These are phyloP conservation scores for Cylas formicarius DNA, from an alignment of 1,140 invertebrate genomes.

Conservation along the genomic window DNA sequence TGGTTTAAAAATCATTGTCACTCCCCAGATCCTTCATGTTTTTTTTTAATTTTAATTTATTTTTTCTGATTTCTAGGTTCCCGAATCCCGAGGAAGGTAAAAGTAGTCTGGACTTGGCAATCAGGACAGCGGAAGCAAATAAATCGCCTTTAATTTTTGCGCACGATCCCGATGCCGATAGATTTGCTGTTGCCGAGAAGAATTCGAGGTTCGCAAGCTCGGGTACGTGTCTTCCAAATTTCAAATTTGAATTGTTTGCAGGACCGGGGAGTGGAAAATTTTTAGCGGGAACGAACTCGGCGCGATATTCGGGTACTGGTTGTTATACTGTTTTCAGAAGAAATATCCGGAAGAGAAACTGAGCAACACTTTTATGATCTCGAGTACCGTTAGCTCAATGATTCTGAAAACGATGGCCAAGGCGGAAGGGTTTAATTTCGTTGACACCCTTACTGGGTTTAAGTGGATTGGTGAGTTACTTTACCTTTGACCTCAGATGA, in stretches of 20 bases:
- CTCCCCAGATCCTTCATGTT: too few species aligned
- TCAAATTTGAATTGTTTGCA: constrained; percentile 28
- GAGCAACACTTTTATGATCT: constrained; percentile 68
- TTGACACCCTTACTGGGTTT: constrained; percentile 97
- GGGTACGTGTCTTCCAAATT: constrained; percentile 1
- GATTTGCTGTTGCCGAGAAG: constrained; percentile 86
- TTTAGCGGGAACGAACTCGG: constrained; percentile 97
- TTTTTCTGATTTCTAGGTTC: constrained; percentile 49
- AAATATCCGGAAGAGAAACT: constrained; percentile 45
- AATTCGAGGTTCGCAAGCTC: constrained; percentile 44
- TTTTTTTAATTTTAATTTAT: background rate
- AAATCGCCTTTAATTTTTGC: constrained; percentile 76
- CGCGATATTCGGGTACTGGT: constrained; percentile 93
- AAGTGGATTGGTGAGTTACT: constrained; percentile 88
- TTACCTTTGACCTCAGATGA: background rate
- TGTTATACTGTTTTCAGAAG: constrained; percentile 55
- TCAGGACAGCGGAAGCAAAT: constrained; percentile 71
- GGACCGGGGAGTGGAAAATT: constrained; percentile 75
- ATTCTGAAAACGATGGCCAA: constrained; percentile 80
- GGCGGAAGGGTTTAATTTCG: constrained; percentile 75
- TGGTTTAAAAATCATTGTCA: too few species aligned
- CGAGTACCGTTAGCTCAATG: constrained; percentile 96
- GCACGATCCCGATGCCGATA: constrained; percentile 98
- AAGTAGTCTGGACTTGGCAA: constrained; percentile 77
- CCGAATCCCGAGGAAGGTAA: constrained; percentile 98